Conservation (phyloP, 2,797 vertebrate genomes). For the Poecile montanus region DNA sequence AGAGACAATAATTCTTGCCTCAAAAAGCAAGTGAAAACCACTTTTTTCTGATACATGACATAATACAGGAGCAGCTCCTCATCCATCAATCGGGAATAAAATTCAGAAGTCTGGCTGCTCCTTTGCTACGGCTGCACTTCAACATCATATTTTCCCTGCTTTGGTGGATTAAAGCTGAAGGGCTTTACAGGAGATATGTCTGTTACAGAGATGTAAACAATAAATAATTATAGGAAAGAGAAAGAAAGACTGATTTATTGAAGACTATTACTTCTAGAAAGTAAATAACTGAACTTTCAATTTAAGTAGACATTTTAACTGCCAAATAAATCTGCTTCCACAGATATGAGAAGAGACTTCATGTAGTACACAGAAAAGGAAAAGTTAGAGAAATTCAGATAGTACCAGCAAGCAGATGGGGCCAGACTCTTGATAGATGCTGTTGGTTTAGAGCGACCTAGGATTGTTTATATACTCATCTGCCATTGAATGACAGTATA, state of each 20-base stretch:
- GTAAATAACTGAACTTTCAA: constrained; percentile 30
- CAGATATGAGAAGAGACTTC: constrained; percentile 25
- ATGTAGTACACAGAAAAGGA: neutral
- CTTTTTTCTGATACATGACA: neutral
- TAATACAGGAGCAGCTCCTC: neutral
- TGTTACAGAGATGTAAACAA: constrained; percentile 45
- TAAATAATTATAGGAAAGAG: constrained; percentile 51
- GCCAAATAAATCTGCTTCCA: constrained; percentile 51
- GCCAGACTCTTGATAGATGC: neutral
- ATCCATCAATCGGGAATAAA: neutral
- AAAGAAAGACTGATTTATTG: constrained; percentile 52
- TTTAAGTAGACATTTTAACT: constrained; percentile 57
- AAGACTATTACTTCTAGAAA: neutral
- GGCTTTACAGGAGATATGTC: constrained; percentile 20
- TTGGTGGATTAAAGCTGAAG: constrained; percentile 24
- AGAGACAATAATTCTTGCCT: neutral
- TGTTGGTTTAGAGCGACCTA: neutral
- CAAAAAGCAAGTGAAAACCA: neutral
- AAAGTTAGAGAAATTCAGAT: constrained; percentile 5
- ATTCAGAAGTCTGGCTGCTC: neutral
- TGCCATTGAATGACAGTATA: neutral
- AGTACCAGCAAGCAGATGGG: neutral
- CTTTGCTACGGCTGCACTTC: neutral
- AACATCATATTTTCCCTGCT: neutral
- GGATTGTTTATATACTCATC: neutral